These are phyloP conservation scores for Pseudomyrmex dendroicus DNA, from an alignment of 1,140 invertebrate genomes.

Conservation along the genomic window DNA sequence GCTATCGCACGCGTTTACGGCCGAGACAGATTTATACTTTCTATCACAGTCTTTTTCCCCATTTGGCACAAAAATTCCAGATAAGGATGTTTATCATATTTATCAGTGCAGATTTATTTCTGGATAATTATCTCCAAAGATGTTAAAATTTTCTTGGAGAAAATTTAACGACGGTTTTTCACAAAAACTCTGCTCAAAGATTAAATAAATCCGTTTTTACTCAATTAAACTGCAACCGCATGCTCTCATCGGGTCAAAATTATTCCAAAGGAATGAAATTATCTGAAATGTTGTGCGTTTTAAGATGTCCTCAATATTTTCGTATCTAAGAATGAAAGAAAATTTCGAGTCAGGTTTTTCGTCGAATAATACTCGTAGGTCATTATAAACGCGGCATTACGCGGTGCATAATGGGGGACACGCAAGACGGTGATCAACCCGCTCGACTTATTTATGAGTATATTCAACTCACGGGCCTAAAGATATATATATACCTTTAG, in stretches of 20 bases:
- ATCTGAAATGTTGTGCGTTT: slow-evolving; percentile 3
- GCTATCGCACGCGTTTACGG: not conserved
- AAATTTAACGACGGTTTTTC: not conserved
- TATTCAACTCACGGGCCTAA: slow-evolving; percentile 7
- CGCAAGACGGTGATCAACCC: slow-evolving; percentile 44
- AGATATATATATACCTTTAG: not conserved
- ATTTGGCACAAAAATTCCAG: not conserved
- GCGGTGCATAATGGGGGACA: slow-evolving; percentile 29
- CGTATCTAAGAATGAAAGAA: not conserved
- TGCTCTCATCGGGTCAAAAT: not conserved
- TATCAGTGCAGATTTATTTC: too few relatives aligned
- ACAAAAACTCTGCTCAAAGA: not conserved
- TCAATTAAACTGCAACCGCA: not conserved
- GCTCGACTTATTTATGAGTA: slow-evolving; percentile 16
- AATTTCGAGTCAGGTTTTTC: not conserved
- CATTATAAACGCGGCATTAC: not conserved
- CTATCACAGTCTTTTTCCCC: not conserved
- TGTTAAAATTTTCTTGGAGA: not conserved
- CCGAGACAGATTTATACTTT: slow-evolving; percentile 6
- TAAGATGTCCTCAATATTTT: not conserved
- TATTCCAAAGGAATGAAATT: not conserved
- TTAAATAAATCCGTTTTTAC: slow-evolving; percentile 19
- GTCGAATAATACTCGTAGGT: slow-evolving; percentile 13
- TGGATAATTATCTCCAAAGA: not conserved
- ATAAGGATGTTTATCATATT: not conserved